Evolutionary conservation across 2,888 invertebrate genomes (phyloP).

Genomic region (Dasysyrphus albostriatus): DNA sequence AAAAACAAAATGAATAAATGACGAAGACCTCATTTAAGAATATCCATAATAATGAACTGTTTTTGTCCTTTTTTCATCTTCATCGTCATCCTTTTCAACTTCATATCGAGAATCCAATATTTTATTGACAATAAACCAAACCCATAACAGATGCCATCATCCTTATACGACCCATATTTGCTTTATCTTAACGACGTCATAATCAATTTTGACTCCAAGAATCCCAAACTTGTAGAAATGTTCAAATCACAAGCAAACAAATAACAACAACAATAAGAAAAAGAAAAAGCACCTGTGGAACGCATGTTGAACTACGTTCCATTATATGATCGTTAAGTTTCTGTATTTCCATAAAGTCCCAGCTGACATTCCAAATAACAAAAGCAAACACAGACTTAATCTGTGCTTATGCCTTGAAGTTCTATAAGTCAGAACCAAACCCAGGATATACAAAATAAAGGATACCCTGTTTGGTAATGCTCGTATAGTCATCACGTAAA

Average conservation of each 20-base stretch:
- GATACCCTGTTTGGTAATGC: conserved; percentile 4
- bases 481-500: conserved; percentile 24
- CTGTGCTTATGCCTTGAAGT: conserved; percentile 24
- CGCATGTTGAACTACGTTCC: conserved; percentile 36
- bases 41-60: conserved; percentile 41
- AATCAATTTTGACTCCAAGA: conserved; percentile 26
- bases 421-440: conserved; percentile 2
- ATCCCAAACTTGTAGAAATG: conserved; percentile 2
- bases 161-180: conserved; percentile 51
- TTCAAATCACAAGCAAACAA: conserved; percentile 5
- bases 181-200: conserved; percentile 57
- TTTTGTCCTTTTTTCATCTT: background rate
- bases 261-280: background rate
- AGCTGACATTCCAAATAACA: conserved; percentile 32
- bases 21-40: conserved; percentile 12
- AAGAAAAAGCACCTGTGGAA: conserved; percentile 57
- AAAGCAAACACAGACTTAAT: conserved; percentile 39
- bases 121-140: conserved; percentile 57
- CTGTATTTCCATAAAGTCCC: conserved; percentile 27
- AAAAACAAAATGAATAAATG: conserved; percentile 39
- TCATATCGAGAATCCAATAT: conserved; percentile 33
- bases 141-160: conserved; percentile 47
- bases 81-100: background rate
- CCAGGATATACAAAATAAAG: background rate
- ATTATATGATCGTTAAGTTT: conserved; percentile 50